phyloP scores from a whole-genome alignment of 2,113 vertebrate species.

The Syrrhaptes paradoxus region DNA sequence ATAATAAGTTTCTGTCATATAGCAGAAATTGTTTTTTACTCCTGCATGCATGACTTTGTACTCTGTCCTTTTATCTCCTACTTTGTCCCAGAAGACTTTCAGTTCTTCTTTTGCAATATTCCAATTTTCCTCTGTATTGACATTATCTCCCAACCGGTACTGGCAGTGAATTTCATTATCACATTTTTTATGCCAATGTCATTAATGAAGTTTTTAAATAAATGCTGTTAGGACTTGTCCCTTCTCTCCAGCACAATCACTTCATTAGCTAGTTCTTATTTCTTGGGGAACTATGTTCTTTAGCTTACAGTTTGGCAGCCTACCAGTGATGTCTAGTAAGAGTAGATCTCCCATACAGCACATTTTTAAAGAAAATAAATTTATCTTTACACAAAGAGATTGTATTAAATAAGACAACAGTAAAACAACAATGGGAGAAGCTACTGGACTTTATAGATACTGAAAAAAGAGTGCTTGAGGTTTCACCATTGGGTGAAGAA shows the following conservation, averaged over 20 bases:
- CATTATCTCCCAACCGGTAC: background rate
- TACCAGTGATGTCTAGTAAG: background rate
- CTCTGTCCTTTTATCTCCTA: constrained; percentile 29
- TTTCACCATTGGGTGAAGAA: background rate
- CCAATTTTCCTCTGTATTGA: background rate
- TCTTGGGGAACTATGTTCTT: background rate
- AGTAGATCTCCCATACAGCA: background rate
- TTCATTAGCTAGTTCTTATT: background rate
- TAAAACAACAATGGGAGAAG: background rate
- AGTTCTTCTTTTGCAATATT: background rate
- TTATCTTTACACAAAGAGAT: background rate
- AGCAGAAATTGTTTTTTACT: background rate
- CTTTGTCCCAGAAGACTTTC: background rate
- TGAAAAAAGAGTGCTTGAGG: background rate
- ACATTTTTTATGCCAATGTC: background rate
- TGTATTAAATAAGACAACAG: background rate
- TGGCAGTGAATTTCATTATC: background rate
- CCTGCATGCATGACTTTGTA: constrained; percentile 3
- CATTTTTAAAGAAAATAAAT: background rate
- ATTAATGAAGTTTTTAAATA: background rate
- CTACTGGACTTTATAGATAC: background rate
- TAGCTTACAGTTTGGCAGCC: background rate
- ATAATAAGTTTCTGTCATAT: background rate
- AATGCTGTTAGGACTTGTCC: background rate
- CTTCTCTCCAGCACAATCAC: background rate